Base-by-base conservation (phyloP, 1,140 invertebrate genomes). In the Diplogasteroides magnus region DNA sequence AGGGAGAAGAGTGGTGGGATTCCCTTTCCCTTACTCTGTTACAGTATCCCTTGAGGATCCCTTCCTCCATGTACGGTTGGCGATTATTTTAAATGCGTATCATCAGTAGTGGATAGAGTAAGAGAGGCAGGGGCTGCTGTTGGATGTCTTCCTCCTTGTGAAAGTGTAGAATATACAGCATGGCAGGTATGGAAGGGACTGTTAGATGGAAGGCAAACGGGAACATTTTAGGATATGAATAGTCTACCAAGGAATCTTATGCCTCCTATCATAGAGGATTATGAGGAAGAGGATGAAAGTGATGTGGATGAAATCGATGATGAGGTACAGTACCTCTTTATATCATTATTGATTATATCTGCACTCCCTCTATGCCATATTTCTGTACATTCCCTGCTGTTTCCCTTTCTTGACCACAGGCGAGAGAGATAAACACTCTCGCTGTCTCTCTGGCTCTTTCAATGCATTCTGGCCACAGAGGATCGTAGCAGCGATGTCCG, bases 81-180 rank as follows among this genome's bases (percentile, higher is more conserved):
- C 48, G 67, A 82, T 59, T 81, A 82, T 59, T 82, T 81, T 61
- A 56, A 68, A 14, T 82, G 80, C 70, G 80, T 82, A 19, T 62
- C 76, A 64, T 71, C 71, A 66, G 77, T 68, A 27, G 32, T 72
- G 31, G 25, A 61, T 27, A 67, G 55, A 32, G 31, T 72, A 0
- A 55, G 64, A 32, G 57, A 63, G 59, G 61, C 61, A 32, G 70
- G 70, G 31, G 67, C 70, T 23, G 64, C 67, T 0, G 57, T 31
- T 27, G 31, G 58, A 11, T 72, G 70, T 59, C 65, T 67, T 29
- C 69, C 77, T 25, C 74, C 77, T 31, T 82, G 80, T 72, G 68
- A 82, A 37, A 61, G 69, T 57, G 75, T 82, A 37, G 81, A 82
- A 63, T 82, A 81, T 63, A 83, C 73, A 63, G 80, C 80, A 13